Evolutionary conservation across 2,888 invertebrate genomes (phyloP).

Genomic region (Pachycephus smyrnensis): DNA sequence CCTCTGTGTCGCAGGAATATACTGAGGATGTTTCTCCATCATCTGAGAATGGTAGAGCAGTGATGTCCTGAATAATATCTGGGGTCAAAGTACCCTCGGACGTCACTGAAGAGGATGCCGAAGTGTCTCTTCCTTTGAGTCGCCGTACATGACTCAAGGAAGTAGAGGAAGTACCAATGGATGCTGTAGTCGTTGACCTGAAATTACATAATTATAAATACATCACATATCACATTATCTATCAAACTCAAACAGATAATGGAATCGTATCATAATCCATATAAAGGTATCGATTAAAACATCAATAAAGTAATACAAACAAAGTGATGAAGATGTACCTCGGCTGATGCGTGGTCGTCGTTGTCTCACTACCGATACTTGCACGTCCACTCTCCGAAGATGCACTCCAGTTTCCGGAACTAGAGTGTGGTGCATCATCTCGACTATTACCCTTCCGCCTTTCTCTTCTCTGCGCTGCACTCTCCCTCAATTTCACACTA

Average conservation of each 20-base stretch:
- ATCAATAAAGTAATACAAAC: neutral
- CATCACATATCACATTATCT: too few relatives aligned
- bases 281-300: neutral
- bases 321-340: slow-evolving; percentile 42
- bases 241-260: neutral
- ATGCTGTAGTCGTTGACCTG: slow-evolving; percentile 64
- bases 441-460: slow-evolving; percentile 74
- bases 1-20: slow-evolving; percentile 96
- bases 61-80: slow-evolving; percentile 82
- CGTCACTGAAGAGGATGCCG: slow-evolving; percentile 85
- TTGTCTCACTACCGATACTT: slow-evolving; percentile 87
- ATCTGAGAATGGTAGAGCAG: slow-evolving; percentile 70
- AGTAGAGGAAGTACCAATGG: slow-evolving; percentile 65
- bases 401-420: slow-evolving; percentile 95
- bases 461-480: slow-evolving; percentile 78
- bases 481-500: slow-evolving; percentile 81
- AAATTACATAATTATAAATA: neutral
- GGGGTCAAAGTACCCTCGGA: slow-evolving; percentile 88
- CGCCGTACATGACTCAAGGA: slow-evolving; percentile 63
- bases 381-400: slow-evolving; percentile 90
- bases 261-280: neutral
- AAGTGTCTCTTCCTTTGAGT: slow-evolving; percentile 70
- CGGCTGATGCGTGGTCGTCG: slow-evolving; percentile 71
- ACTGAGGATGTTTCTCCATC: slow-evolving; percentile 91
- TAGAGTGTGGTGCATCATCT: slow-evolving; percentile 88